Conservation (phyloP, 2,888 invertebrate genomes). For the Melieria picta region DNA sequence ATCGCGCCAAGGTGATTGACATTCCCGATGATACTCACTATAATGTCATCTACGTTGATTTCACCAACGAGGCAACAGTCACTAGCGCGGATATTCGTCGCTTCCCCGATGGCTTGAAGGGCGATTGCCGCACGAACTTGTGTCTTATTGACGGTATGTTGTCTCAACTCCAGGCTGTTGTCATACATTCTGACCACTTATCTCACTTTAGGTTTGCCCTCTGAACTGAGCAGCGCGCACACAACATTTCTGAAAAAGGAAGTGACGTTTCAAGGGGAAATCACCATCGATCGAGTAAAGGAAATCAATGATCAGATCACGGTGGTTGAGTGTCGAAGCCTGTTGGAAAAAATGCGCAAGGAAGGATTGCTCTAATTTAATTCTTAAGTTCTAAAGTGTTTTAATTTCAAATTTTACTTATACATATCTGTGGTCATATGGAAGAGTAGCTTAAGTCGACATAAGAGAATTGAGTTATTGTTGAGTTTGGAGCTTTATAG, state of each 20-base stretch:
- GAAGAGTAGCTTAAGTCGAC: no score
- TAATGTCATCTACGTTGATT: conserved; percentile 49
- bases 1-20: conserved; percentile 48
- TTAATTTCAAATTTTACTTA: no score
- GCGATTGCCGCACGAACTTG: conserved; percentile 44
- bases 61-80: conserved; percentile 47
- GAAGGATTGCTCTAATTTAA: conserved; percentile 4
- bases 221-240: conserved; percentile 27
- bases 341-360: conserved; percentile 13
- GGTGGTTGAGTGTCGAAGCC: conserved; percentile 17
- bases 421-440: no score
- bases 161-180: no score
- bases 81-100: conserved; percentile 44
- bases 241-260: conserved; percentile 32
- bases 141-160: conserved; percentile 47
- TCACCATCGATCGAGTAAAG: conserved; percentile 39
- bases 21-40: conserved; percentile 37
- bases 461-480: no score
- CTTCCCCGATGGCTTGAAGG: conserved; percentile 46
- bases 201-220: conserved; percentile 32
- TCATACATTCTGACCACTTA: background rate
- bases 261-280: conserved; percentile 17
- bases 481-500: no score
- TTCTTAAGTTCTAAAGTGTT: no score
- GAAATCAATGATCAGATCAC: conserved; percentile 22